Evolutionary conservation across 2,113 vertebrate species (phyloP).

Genomic region (Neoarius graeffei): DNA sequence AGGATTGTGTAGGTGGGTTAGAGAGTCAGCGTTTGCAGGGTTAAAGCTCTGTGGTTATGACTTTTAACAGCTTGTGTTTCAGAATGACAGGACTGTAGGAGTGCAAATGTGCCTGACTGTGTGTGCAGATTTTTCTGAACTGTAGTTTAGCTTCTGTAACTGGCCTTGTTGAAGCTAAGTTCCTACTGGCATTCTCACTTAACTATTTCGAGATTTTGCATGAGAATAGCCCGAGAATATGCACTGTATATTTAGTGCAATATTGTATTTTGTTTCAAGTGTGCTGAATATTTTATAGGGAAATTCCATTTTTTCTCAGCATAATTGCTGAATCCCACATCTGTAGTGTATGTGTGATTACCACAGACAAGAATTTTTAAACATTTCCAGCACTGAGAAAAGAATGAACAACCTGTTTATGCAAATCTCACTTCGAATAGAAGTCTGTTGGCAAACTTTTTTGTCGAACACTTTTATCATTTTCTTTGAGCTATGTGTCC

Average conservation of each 20-base stretch:
- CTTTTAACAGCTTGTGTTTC: not conserved
- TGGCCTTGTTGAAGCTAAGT: not conserved
- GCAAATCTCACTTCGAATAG: not conserved
- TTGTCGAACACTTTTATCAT: not conserved
- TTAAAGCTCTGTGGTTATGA: not conserved
- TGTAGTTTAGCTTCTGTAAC: not conserved
- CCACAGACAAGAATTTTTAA: not conserved
- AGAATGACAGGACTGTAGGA: not conserved
- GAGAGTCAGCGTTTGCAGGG: not conserved
- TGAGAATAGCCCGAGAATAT: not conserved
- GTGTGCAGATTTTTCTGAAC: not conserved
- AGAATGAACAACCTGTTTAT: not conserved
- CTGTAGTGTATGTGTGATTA: not conserved
- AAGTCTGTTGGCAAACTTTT: not conserved
- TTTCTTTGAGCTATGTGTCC: not conserved
- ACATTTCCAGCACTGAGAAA: not conserved
- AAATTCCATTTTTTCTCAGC: not conserved
- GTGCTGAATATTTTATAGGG: not conserved
- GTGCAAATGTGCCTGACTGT: not conserved
- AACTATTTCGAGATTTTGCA: not conserved
- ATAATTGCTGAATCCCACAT: not conserved
- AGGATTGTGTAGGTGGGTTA: not conserved
- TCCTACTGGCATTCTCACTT: not conserved
- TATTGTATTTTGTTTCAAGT: not conserved
- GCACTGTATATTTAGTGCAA: not conserved